Evolutionary conservation across 2,797 vertebrate genomes (phyloP).

Genomic region (Cynopterus sphinx): DNA sequence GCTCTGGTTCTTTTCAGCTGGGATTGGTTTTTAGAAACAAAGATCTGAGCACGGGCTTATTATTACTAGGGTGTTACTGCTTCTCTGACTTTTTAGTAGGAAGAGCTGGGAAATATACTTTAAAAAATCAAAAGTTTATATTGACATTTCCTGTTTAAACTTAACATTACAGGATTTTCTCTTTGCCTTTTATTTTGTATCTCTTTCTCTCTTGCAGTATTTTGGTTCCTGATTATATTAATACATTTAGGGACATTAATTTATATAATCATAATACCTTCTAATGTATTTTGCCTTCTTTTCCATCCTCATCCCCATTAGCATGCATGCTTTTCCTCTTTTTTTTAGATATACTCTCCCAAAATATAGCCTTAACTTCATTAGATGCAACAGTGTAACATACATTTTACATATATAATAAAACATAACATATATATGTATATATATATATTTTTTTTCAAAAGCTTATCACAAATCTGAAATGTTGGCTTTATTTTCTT

Average conservation of each 20-base stretch:
- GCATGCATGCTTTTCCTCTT: not conserved
- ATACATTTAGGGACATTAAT: not conserved
- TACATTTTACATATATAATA: not conserved
- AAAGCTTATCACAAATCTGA: not conserved
- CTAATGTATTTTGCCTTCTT: not conserved
- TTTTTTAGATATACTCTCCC: not conserved
- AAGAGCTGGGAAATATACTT: not conserved
- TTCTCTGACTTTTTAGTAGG: not conserved
- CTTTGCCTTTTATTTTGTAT: not conserved
- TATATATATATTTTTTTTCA: not conserved
- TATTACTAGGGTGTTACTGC: not conserved
- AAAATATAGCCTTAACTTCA: not conserved
- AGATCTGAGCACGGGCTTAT: not conserved
- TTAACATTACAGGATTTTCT: not conserved
- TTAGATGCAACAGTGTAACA: not conserved
- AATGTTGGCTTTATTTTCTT: not conserved
- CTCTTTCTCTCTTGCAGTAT: not conserved
- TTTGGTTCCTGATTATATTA: not conserved
- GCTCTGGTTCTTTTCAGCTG: not conserved
- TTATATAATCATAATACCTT: not conserved
- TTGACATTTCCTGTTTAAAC: conserved; percentile 3
- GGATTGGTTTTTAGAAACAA: not conserved
- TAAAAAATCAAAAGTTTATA: not conserved
- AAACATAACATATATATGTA: not conserved
- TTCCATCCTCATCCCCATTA: not conserved